These are phyloP conservation scores for Galeruca laticollis DNA, from an alignment of 2,888 invertebrate species.

Conservation along the genomic window DNA sequence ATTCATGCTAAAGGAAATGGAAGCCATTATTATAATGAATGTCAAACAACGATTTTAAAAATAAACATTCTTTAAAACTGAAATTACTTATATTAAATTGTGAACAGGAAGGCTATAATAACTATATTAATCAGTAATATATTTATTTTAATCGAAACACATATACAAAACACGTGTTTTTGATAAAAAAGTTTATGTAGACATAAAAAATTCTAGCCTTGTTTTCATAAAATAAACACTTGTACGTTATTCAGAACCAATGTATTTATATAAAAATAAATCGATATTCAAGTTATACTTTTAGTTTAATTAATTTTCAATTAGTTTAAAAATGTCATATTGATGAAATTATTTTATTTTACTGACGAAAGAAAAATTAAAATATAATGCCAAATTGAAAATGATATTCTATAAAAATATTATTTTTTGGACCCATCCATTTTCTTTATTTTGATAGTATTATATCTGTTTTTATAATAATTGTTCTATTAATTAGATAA, in stretches of 20 bases:
- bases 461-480: conserved; percentile 9
- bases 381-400: not conserved
- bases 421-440: not conserved
- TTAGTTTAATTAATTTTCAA: not conserved
- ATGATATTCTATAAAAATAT: not conserved
- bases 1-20: conserved; percentile 29
- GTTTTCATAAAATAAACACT: not conserved
- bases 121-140: not conserved
- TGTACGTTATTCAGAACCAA: not conserved
- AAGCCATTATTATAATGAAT: conserved; percentile 33
- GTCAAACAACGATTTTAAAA: conserved; percentile 13
- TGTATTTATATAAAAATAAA: not conserved
- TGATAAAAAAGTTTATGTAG: not conserved
- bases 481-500: conserved; percentile 19
- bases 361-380: not conserved
- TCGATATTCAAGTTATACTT: not conserved
- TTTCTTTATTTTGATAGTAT: not conserved
- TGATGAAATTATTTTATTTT: not conserved
- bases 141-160: not conserved
- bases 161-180: not conserved
- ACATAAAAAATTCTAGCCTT: not conserved
- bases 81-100: not conserved
- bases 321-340: not conserved
- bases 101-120: not conserved
- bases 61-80: conserved; percentile 7